These are phyloP conservation scores for Dicerorhinus sumatrensis DNA, from an alignment of 2,113 vertebrate genomes.

Conservation along the genomic window DNA sequence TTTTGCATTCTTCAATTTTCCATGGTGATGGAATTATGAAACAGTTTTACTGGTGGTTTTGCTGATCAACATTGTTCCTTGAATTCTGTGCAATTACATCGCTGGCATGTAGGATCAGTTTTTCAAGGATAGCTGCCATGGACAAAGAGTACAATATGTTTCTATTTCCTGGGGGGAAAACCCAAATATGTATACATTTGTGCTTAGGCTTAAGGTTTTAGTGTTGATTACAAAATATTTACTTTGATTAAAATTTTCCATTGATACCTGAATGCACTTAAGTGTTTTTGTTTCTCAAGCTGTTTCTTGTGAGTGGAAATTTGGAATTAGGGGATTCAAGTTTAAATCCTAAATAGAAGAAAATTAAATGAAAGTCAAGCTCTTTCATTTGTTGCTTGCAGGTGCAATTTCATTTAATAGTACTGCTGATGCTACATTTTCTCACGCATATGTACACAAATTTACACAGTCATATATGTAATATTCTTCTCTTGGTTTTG, in stretches of 20 bases:
- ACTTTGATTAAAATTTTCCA: conserved; percentile 19
- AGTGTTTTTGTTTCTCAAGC: background rate
- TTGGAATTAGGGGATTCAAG: background rate
- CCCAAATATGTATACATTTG: background rate
- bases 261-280: background rate
- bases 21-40: background rate
- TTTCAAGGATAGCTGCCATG: conserved; percentile 49
- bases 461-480: background rate
- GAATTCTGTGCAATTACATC: conserved; percentile 69
- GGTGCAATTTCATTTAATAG: background rate
- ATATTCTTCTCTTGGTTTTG: conserved; percentile 25
- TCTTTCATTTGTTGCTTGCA: conserved; percentile 34
- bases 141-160: background rate
- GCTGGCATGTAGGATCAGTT: conserved; percentile 61
- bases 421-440: background rate
- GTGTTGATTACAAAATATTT: conserved; percentile 34
- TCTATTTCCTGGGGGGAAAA: background rate
- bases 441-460: background rate
- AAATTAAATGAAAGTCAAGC: background rate
- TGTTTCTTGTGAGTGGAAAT: background rate
- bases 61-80: background rate
- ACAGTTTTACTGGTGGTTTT: conserved; percentile 17
- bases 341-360: background rate
- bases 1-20: conserved; percentile 31
- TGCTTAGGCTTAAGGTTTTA: background rate